Percentiles rank a stretch among this genome's conserved stretches.
phyloP scores from a whole-genome alignment of 2,113 vertebrate genomes.

The Neodon shergylaensis region DNA sequence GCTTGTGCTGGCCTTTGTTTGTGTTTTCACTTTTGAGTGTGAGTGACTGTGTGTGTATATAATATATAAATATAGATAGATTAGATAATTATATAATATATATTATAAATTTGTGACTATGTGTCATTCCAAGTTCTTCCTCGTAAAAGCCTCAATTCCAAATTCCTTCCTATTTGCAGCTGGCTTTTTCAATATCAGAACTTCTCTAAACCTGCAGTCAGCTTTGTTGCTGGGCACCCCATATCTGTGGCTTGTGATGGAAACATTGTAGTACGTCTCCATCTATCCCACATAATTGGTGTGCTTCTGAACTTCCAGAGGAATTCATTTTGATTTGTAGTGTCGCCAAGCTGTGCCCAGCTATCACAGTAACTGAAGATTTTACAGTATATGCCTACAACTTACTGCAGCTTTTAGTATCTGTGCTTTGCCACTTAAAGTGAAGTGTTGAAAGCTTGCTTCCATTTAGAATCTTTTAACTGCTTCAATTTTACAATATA shows the following conservation, averaged over 20 bases:
- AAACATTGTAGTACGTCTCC: background rate
- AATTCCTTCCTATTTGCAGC: background rate
- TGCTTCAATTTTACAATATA: background rate
- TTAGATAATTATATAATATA: background rate
- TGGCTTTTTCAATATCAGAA: background rate
- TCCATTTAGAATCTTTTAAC: background rate
- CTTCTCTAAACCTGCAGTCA: background rate
- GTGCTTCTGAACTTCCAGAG: background rate
- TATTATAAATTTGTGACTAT: background rate
- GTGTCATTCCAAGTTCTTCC: background rate
- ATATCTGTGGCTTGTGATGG: background rate
- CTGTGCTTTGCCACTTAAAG: slow-evolving; percentile 8
- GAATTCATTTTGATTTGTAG: background rate
- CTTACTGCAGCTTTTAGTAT: background rate
- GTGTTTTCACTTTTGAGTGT: background rate
- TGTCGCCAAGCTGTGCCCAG: background rate
- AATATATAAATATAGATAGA: no score
- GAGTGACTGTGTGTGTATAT: background rate
- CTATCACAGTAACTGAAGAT: background rate
- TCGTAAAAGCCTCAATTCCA: background rate
- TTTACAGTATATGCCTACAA: background rate
- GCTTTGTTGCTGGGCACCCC: background rate
- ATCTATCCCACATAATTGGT: background rate
- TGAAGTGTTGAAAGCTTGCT: background rate
- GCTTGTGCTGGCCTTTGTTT: background rate